Percentiles rank a stretch among this genome's conserved stretches.
phyloP scores from a whole-genome alignment of 1,140 invertebrate species.

The Caenorhabditis remanei region DNA sequence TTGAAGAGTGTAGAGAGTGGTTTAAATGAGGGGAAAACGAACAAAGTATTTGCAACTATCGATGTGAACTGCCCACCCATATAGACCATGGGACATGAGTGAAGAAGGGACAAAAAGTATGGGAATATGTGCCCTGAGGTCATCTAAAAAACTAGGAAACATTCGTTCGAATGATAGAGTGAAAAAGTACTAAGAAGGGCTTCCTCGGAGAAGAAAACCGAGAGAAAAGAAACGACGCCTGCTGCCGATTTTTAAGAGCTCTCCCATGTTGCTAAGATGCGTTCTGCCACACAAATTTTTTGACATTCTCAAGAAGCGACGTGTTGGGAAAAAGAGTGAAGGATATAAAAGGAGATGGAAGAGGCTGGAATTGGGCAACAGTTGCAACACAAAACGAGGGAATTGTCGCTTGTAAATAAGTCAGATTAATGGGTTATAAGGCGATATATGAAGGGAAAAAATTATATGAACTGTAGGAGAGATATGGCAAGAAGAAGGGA shows the following conservation, averaged over 20 bases:
- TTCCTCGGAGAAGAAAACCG: background rate
- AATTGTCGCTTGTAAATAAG: constrained; percentile 50
- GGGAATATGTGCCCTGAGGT: constrained; percentile 43
- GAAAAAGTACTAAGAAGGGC: constrained; percentile 17
- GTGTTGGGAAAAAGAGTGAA: background rate
- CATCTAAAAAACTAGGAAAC: constrained; percentile 27
- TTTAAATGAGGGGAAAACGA: background rate
- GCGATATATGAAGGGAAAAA: constrained; percentile 19
- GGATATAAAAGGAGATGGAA: background rate
- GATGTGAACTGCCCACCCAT: constrained; percentile 31
- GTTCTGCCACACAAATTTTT: constrained; percentile 54
- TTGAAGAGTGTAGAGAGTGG: background rate
- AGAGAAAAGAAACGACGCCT: background rate
- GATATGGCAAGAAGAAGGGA: constrained; percentile 41
- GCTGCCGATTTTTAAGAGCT: background rate
- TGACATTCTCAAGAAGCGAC: constrained; percentile 50
- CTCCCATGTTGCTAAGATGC: constrained; percentile 47
- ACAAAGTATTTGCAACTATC: constrained; percentile 4
- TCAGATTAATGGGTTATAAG: constrained; percentile 34
- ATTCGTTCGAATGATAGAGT: background rate
- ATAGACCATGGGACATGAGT: background rate
- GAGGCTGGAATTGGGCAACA: background rate
- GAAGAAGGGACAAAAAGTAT: constrained; percentile 21
- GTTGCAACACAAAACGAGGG: background rate
- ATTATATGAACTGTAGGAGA: constrained; percentile 46